phyloP scores from a whole-genome alignment of 2,888 invertebrate genomes.

The Leptura quadrifasciata region DNA sequence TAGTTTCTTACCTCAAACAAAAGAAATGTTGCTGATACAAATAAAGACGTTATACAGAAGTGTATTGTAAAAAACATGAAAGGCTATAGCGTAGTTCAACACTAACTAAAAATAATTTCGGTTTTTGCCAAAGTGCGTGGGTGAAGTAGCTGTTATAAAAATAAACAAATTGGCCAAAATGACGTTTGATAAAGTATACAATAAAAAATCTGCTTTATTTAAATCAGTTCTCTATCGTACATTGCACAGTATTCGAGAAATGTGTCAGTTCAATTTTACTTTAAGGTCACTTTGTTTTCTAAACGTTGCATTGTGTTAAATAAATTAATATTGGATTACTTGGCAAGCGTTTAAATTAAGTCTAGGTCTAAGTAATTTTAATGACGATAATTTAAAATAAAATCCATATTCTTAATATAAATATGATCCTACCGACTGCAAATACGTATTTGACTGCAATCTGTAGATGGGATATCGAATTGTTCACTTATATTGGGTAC shows the following conservation, averaged over 20 bases:
- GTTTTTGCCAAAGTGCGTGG: conserved; percentile 43
- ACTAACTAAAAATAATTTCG: conserved; percentile 50
- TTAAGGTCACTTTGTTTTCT: not conserved
- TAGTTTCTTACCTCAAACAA: conserved; percentile 14
- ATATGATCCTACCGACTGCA: no score
- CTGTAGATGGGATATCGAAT: no score
- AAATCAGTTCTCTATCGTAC: not conserved
- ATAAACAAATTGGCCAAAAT: conserved; percentile 23
- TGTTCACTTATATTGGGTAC: no score
- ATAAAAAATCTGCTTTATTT: not conserved
- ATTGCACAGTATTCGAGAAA: not conserved
- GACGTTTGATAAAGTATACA: conserved; percentile 2
- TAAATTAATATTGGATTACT: not conserved
- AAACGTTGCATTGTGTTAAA: not conserved
- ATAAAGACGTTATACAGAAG: conserved; percentile 39
- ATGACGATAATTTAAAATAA: no score
- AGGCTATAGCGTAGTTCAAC: conserved; percentile 42
- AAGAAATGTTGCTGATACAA: conserved; percentile 28
- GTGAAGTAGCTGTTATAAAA: conserved; percentile 23
- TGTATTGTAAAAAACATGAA: conserved; percentile 47
- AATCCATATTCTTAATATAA: no score
- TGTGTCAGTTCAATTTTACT: not conserved
- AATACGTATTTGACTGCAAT: no score
- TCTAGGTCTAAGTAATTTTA: not conserved
- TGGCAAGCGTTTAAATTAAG: not conserved